phyloP scores from a whole-genome alignment of 2,113 vertebrate genomes.

The Amia ocellicauda region DNA sequence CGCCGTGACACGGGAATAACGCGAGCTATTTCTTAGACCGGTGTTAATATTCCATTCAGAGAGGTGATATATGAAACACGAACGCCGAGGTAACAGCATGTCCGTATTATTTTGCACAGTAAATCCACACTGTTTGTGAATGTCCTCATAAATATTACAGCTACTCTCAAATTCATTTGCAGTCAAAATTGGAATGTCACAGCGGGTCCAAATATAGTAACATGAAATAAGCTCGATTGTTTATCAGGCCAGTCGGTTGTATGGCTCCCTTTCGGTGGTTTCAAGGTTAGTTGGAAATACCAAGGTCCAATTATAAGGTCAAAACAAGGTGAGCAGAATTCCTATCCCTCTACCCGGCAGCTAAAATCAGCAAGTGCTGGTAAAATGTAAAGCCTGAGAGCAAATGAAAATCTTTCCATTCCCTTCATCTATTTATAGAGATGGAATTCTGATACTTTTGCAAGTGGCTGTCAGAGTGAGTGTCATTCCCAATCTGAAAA shows the following conservation, averaged over 20 bases:
- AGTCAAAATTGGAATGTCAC: slow-evolving; percentile 42
- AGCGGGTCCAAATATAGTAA: slow-evolving; percentile 29
- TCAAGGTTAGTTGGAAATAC: background rate
- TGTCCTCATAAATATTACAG: slow-evolving; percentile 45
- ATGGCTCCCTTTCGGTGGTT: no score
- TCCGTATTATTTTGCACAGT: background rate
- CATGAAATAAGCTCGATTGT: background rate
- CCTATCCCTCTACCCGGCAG: background rate
- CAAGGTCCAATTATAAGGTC: background rate
- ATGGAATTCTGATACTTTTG: slow-evolving; percentile 28
- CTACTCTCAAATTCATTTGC: slow-evolving; percentile 41
- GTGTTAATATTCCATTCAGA: slow-evolving; percentile 31
- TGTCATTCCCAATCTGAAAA: slow-evolving; percentile 15
- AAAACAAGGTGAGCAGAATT: background rate
- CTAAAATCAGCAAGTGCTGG: slow-evolving; percentile 7
- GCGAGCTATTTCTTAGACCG: slow-evolving; percentile 3
- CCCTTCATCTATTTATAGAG: slow-evolving; percentile 30
- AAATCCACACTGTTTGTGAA: slow-evolving; percentile 27
- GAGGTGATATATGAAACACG: background rate
- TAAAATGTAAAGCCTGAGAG: slow-evolving; percentile 5
- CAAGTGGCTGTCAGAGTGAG: slow-evolving; percentile 29
- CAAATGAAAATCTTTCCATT: slow-evolving; percentile 8
- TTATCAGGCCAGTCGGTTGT: no score
- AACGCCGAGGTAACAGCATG: background rate
- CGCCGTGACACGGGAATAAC: no score